Evolutionary conservation across 2,113 vertebrate genomes (phyloP).

Genomic region (Calonectris borealis): DNA sequence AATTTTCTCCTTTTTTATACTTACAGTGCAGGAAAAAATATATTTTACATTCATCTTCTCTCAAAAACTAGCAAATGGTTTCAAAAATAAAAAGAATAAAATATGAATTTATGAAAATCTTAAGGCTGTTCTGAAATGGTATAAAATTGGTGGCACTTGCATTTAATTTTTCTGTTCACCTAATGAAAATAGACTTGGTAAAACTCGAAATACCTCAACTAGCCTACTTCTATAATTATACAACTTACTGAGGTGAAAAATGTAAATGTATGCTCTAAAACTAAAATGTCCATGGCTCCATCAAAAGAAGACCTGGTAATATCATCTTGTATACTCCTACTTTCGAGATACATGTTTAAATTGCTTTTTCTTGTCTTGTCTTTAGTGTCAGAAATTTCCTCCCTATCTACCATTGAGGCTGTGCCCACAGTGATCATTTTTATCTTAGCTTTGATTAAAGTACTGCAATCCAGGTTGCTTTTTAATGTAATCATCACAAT

Average conservation of each 20-base stretch:
- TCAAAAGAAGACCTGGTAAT: not conserved
- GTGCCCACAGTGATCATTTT: not conserved
- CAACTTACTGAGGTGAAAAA: constrained; percentile 49
- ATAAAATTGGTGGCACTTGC: constrained; percentile 7
- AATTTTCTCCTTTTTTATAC: not conserved
- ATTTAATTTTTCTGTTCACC: constrained; percentile 46
- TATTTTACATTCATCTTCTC: not conserved
- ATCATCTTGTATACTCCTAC: accelerated
- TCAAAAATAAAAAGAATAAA: not conserved
- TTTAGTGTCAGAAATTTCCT: not conserved
- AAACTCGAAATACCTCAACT: constrained; percentile 14
- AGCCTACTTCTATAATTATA: constrained; percentile 13
- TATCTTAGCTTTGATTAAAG: not conserved
- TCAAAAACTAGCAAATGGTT: not conserved
- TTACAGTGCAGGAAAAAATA: not conserved
- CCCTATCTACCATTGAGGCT: not conserved
- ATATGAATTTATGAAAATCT: not conserved
- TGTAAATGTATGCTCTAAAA: constrained; percentile 35
- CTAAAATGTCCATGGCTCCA: not conserved
- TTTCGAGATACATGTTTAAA: not conserved
- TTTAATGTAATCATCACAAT: not conserved
- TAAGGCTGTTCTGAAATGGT: constrained; percentile 17
- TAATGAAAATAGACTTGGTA: constrained; percentile 59
- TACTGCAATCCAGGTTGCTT: not conserved
- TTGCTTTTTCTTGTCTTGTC: not conserved